These are phyloP conservation scores for Caenorhabditis sp. DNA, from an alignment of 2,888 invertebrate genomes.

Conservation along the genomic window DNA sequence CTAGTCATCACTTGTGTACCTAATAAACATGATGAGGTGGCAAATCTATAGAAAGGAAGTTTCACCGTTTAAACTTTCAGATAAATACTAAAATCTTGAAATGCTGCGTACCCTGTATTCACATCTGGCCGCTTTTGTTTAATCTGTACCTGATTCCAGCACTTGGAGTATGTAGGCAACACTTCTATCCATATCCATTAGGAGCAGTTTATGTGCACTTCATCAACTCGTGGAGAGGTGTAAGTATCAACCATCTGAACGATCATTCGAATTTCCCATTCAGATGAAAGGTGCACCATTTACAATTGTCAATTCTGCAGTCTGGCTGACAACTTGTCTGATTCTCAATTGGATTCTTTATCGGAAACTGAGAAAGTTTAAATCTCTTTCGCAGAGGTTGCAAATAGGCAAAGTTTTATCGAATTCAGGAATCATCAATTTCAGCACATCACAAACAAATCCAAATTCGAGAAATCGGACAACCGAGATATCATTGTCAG, in stretches of 20 bases:
- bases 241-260: not conserved
- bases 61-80: not conserved
- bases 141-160: slow-evolving; percentile 19
- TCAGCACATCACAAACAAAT: not conserved
- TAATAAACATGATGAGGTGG: slow-evolving; percentile 19
- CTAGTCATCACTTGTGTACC: slow-evolving; percentile 22
- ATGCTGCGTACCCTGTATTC: slow-evolving; percentile 5
- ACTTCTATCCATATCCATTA: slow-evolving; percentile 4
- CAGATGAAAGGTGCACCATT: slow-evolving; percentile 16
- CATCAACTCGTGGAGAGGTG: slow-evolving; percentile 7
- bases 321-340: slow-evolving; percentile 19
- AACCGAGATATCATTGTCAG: slow-evolving; percentile 8
- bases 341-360: slow-evolving; percentile 26
- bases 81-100: slow-evolving; percentile 16
- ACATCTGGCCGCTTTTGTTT: slow-evolving; percentile 1
- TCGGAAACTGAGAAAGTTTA: slow-evolving; percentile 18
- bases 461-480: not conserved
- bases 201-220: slow-evolving; percentile 23
- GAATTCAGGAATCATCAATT: not conserved
- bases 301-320: not conserved
- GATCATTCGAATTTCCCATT: not conserved
- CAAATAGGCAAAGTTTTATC: no score
- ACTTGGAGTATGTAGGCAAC: slow-evolving; percentile 31
- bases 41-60: not conserved
- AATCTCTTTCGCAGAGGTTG: slow-evolving; percentile 7